phyloP scores from a whole-genome alignment of 2,113 vertebrate genomes.

The Menidia beryllina region DNA sequence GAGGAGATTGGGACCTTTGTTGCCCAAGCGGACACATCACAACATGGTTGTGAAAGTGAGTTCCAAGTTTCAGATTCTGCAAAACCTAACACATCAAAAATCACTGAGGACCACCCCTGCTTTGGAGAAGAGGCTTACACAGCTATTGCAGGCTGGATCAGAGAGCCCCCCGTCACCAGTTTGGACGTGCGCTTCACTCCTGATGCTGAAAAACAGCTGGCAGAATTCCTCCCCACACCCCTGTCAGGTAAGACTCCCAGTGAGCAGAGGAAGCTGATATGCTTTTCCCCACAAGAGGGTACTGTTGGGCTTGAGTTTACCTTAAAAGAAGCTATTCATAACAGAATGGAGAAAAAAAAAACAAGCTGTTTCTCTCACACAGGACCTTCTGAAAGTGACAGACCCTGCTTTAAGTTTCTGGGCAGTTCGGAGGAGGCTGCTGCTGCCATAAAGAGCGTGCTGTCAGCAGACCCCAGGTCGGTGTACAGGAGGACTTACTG shows the following conservation, averaged over 20 bases:
- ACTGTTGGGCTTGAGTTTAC: constrained; percentile 14
- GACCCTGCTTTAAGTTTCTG: constrained; percentile 83
- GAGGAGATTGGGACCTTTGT: constrained; percentile 69
- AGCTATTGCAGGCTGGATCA: constrained; percentile 85
- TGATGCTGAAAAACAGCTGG: constrained; percentile 82
- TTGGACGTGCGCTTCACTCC: constrained; percentile 88
- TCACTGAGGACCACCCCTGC: constrained; percentile 12
- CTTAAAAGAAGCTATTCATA: neutral
- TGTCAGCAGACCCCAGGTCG: constrained; percentile 90
- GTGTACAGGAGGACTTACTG: constrained; percentile 86
- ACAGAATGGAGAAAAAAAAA: neutral
- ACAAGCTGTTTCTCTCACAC: constrained; percentile 10
- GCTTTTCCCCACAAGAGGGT: constrained; percentile 40
- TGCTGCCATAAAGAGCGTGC: constrained; percentile 81
- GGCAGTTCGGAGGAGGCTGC: constrained; percentile 82
- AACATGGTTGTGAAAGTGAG: constrained; percentile 3
- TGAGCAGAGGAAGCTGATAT: neutral
- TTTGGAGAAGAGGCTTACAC: constrained; percentile 68
- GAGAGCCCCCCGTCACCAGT: constrained; percentile 78
- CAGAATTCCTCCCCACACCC: constrained; percentile 75
- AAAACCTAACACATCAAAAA: constrained; percentile 1
- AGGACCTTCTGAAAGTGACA: constrained; percentile 54
- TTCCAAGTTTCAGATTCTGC: constrained; percentile 3
- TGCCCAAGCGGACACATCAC: constrained; percentile 35
- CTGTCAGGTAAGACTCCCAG: constrained; percentile 62